Base-by-base conservation (phyloP, 2,797 vertebrate species). In the Schizopygopsis malacanthus region DNA sequence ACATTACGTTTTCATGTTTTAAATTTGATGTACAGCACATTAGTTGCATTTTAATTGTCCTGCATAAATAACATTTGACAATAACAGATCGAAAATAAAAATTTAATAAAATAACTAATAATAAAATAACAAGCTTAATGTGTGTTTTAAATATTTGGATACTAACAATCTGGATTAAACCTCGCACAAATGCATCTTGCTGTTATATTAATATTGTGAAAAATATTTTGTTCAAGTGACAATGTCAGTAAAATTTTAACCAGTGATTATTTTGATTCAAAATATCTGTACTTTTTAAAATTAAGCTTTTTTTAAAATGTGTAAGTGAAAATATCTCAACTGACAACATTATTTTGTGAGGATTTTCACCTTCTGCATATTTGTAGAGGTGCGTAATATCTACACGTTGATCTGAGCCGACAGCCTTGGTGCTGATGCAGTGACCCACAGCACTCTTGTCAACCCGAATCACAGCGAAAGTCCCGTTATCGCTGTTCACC, bases 311-410 rank as follows among this genome's bases (percentile, higher is more conserved):
- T 8, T 10, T 16, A 52, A 6, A 6, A 10, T n/a, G 22, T 59
- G 22, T n/a, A n/a, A n/a, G 10, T 11, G 56, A 59, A 59, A 59
- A 59, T 59, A 47, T 47, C 22, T 59, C 4, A n/a, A n/a, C 9
- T 59, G 9, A 59, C 94, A 47, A 47, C 22, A 59, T n/a, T 11
- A 59, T 59, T 59, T n/a, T 4, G n/a, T 59, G 22, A n/a, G 56
- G 22, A 59, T 59, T 59, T 59, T 59, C 56, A 59, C 56, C 56
- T 59, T 59, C 56, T 59, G 56, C 56, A 59, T 59, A 59, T 59
- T 59, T 59, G 56, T 59, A 59, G 56, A 59, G 56, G 22, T 59
- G 56, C 0, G 56, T 59, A n/a, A 59, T 59, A 10, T 59, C 56
- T 10, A 59, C 56, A n/a, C 56, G 56, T 59, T n/a, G 0, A 59